Percentiles rank a stretch among this genome's conserved stretches.
phyloP scores from a whole-genome alignment of 2,113 vertebrate species.

The Poeciliopsis occidentalis region DNA sequence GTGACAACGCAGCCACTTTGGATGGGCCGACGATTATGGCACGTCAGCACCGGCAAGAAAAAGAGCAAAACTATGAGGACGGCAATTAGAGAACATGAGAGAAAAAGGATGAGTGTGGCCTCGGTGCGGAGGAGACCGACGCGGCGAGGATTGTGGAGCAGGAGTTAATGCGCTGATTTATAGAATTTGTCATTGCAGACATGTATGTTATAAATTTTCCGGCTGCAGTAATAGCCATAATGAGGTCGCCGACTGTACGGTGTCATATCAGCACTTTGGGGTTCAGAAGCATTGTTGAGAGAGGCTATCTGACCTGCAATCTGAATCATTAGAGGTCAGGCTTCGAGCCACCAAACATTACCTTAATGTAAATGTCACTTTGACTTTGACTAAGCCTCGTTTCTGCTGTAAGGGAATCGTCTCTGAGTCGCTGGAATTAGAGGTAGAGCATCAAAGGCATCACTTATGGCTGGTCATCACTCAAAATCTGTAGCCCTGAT shows the following conservation, averaged over 20 bases:
- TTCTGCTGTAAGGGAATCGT: conserved; percentile 13
- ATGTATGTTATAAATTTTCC: conserved; percentile 70
- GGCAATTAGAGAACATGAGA: conserved; percentile 73
- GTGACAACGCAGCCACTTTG: conserved; percentile 72
- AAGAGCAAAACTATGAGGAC: conserved; percentile 79
- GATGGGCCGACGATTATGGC: conserved; percentile 76
- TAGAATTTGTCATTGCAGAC: conserved; percentile 70
- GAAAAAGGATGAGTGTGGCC: conserved; percentile 57
- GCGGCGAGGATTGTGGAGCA: conserved; percentile 63
- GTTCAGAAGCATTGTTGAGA: conserved; percentile 44
- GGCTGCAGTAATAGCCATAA: conserved; percentile 74
- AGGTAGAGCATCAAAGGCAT: conserved; percentile 21
- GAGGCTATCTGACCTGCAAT: conserved; percentile 43
- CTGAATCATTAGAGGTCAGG: conserved; percentile 56
- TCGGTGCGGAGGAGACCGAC: conserved; percentile 26
- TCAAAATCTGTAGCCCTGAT: conserved; percentile 49
- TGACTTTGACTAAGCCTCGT: conserved; percentile 56
- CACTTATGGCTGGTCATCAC: conserved; percentile 43
- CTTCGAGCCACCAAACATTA: conserved; percentile 69
- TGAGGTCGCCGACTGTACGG: conserved; percentile 74
- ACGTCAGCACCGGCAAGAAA: conserved; percentile 78
- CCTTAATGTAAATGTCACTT: conserved; percentile 62
- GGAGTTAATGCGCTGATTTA: conserved; percentile 73
- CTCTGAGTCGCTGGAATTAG: conserved; percentile 11
- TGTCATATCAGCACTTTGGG: conserved; percentile 78